Percentiles rank a stretch among this genome's conserved stretches.
phyloP scores from a whole-genome alignment of 1,140 invertebrate genomes.

The Pseudachorutes palmiensis region DNA sequence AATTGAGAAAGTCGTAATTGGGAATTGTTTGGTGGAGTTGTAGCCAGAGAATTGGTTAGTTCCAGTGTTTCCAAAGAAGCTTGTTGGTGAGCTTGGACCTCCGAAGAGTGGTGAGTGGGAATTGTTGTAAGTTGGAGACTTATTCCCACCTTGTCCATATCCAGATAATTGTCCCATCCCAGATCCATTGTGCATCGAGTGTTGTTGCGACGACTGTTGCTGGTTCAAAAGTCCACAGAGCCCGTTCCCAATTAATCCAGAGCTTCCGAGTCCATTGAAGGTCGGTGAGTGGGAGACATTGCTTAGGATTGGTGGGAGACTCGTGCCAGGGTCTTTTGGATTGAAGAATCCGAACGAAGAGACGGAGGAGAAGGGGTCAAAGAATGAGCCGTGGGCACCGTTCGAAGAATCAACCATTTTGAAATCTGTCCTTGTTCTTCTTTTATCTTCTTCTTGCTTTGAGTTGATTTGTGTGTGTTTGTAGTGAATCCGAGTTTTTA shows the following conservation, averaged over 20 bases:
- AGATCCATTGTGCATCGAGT: conserved; percentile 1
- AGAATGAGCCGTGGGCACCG: conserved; percentile 17
- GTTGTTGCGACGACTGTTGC: conserved; percentile 20
- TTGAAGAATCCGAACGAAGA: conserved; percentile 37
- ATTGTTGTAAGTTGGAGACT: conserved; percentile 27
- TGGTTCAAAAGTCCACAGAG: not conserved
- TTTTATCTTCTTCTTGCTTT: not conserved
- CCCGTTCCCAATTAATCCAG: not conserved
- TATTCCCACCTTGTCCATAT: conserved; percentile 26
- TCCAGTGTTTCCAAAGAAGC: conserved; percentile 16
- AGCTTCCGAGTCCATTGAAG: not conserved
- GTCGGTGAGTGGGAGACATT: not conserved
- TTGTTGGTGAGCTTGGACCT: conserved; percentile 23
- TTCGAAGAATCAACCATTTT: conserved; percentile 6
- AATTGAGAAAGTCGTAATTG: conserved; percentile 37
- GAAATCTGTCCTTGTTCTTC: not conserved
- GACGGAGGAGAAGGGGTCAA: conserved; percentile 35
- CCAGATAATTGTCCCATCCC: not conserved
- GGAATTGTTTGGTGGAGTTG: conserved; percentile 21
- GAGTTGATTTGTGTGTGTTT: not conserved
- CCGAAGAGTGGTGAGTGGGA: conserved; percentile 27
- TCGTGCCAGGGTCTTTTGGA: conserved; percentile 32
- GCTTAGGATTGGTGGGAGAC: conserved; percentile 7
- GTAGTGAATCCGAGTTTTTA: not conserved
- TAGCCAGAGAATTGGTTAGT: conserved; percentile 1